phyloP scores from a whole-genome alignment of 2,888 invertebrate species.

The Tanypteryx hageni region DNA sequence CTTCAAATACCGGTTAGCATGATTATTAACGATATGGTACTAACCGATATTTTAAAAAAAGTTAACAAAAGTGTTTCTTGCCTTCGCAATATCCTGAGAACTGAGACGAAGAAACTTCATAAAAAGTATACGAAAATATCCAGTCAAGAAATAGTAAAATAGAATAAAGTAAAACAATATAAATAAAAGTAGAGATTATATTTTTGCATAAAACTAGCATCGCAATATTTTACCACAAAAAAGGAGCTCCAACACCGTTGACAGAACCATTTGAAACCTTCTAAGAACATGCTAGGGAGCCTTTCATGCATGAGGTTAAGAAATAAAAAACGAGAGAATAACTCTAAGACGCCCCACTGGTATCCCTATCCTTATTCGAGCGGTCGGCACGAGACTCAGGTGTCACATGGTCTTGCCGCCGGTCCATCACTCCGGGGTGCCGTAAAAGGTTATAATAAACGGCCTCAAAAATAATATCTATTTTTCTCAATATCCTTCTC shows the following conservation, averaged over 20 bases:
- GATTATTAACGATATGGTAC: too few relatives aligned
- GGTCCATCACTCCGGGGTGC: conserved; percentile 17
- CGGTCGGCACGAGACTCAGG: neutral
- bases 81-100: too few relatives aligned
- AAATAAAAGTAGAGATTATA: neutral
- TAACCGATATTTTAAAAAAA: too few relatives aligned
- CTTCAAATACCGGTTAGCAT: too few relatives aligned
- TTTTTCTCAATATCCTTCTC: neutral
- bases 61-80: too few relatives aligned
- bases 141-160: too few relatives aligned
- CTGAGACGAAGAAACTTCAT: too few relatives aligned
- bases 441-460: conserved; percentile 19
- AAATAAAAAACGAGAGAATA: neutral
- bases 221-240: conserved; percentile 33
- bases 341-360: conserved; percentile 21
- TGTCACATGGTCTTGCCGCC: conserved; percentile 17
- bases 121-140: too few relatives aligned
- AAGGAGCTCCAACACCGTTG: conserved; percentile 38
- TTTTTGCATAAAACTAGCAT: conserved; percentile 44
- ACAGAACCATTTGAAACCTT: conserved; percentile 59
- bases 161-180: neutral
- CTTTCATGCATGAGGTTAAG: neutral
- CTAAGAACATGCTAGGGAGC: conserved; percentile 15
- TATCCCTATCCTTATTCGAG: conserved; percentile 1
- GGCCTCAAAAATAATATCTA: conserved; percentile 55